Percentiles rank a stretch among this genome's conserved stretches.
Evolutionary conservation across 2,888 invertebrate genomes (phyloP).

Genomic region (Urechis unicinctus): DNA sequence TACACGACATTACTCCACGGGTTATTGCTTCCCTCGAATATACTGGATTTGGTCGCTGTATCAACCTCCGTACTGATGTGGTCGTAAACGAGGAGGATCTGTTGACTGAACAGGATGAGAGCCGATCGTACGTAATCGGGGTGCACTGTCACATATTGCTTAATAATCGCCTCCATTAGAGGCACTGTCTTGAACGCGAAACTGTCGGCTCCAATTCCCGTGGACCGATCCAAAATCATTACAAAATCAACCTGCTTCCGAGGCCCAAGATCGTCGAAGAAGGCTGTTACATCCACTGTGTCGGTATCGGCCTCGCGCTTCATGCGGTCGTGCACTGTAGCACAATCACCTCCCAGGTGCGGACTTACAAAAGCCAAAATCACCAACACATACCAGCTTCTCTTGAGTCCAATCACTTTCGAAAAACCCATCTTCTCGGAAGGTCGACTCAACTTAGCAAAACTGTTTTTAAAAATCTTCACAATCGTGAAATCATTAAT

Average conservation of each 20-base stretch:
- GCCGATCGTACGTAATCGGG: conserved; percentile 15
- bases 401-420: no score
- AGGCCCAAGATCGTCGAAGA: neutral
- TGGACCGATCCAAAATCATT: conserved; percentile 2
- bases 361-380: no score
- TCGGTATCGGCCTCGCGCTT: no score
- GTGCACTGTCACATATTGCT: conserved; percentile 18
- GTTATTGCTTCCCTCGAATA: conserved; percentile 1
- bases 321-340: no score
- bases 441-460: no score
- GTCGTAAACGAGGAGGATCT: conserved; percentile 14
- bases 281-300: no score
- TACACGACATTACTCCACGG: neutral
- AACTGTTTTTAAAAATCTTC: no score
- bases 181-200: conserved; percentile 9
- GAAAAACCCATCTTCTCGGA: no score
- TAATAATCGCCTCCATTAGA: conserved; percentile 7
- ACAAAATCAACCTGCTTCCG: neutral
- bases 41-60: conserved; percentile 1
- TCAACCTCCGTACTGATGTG: conserved; percentile 6
- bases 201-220: conserved; percentile 8
- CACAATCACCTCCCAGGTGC: no score
- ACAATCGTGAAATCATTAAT: no score
- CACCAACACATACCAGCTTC: no score
- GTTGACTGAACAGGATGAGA: conserved; percentile 15